Evolutionary conservation across 2,888 invertebrate genomes (phyloP), one percentile per base, ranked within the genome.

Genomic region (Leucozona laternaria): DNA sequence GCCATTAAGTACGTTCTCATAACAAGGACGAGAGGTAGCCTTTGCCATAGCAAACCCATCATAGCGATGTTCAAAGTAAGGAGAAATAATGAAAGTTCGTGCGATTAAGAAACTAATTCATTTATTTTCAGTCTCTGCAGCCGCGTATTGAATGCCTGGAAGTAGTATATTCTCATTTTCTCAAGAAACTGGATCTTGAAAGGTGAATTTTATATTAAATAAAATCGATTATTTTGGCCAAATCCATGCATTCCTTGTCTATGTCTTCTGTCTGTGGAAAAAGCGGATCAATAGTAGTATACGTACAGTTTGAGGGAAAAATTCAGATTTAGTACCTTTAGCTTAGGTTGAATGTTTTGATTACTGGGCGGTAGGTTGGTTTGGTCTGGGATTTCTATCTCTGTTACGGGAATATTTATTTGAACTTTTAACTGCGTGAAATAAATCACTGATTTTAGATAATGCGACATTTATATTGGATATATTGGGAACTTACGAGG

Each of bases 11-110:
- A 92, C 87, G 89, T 93, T 55, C 89, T 93, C 22, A 91, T 92
- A 55, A 82, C 93, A 13, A 90, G 93, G 60, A 92, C 92, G 0
- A 92, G 91, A 88, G 92, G 92, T 2, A 88, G 77, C 20, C 79
- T 91, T 2, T 92, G 90, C 37, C 88, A 89, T n/a, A 89, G 89
- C 10, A 90, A 90, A 1, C 91, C 91, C 0, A 90, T 93, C 28
- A 91, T 93, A 75, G 90, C 92, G 13, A 79, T 93, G 48, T 92
- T 93, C 75, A 90, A 91, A 88, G 93, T 93, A 90, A 90, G 88
- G 88, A 25, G 3, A 62, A 73, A 68, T 11, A 53, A 22, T 57
- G 62, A 6, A 45, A 13, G 17, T 48, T 3, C 6, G 1, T 4
- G 31, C 3, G 10, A 8, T 58, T 5, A 13, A 25, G 17, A 60